A percentile compares a stretch with the other conserved stretches of the same genome.
phyloP scores from a whole-genome alignment of 2,888 invertebrate species.

The Phyllotreta cruciferae region DNA sequence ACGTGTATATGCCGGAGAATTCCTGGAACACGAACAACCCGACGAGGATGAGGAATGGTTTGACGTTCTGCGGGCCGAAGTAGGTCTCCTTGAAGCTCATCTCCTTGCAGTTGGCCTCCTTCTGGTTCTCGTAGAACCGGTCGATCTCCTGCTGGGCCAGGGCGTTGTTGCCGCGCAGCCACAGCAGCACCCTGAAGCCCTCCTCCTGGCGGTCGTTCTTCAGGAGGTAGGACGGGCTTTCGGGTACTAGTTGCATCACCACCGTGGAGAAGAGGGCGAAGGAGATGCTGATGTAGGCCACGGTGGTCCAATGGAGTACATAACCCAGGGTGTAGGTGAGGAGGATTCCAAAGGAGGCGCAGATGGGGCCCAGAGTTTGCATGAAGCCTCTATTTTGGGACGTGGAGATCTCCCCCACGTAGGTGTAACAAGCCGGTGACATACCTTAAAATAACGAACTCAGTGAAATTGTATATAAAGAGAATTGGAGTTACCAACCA shows the following conservation, averaged over 20 bases:
- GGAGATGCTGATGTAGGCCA: constrained; percentile 69
- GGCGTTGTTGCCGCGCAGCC: constrained; percentile 70
- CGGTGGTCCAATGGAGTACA: constrained; percentile 70
- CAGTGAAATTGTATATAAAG: too few relatives aligned
- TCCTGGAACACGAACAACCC: constrained; percentile 75
- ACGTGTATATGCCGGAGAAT: constrained; percentile 75
- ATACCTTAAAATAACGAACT: constrained; percentile 64
- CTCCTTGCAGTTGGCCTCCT: constrained; percentile 37
- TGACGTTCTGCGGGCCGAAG: constrained; percentile 67
- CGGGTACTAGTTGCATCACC: constrained; percentile 70
- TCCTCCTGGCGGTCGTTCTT: constrained; percentile 67
- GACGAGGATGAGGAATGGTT: constrained; percentile 72
- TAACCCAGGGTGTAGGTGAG: constrained; percentile 73
- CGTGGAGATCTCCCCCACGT: constrained; percentile 73
- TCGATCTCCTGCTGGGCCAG: constrained; percentile 70
- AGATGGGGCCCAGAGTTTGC: constrained; percentile 73
- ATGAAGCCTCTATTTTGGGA: constrained; percentile 73
- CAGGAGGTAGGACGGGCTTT: constrained; percentile 73
- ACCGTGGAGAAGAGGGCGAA: constrained; percentile 66
- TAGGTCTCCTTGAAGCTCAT: constrained; percentile 49
- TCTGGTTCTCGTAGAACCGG: constrained; percentile 50
- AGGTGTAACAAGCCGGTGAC: constrained; percentile 73
- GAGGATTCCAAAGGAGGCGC: constrained; percentile 76
- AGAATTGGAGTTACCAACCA: too few relatives aligned
- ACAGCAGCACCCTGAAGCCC: constrained; percentile 66